These are phyloP conservation scores for Cryptoprocta ferox DNA, from an alignment of 2,797 vertebrate species.

Conservation along the genomic window DNA sequence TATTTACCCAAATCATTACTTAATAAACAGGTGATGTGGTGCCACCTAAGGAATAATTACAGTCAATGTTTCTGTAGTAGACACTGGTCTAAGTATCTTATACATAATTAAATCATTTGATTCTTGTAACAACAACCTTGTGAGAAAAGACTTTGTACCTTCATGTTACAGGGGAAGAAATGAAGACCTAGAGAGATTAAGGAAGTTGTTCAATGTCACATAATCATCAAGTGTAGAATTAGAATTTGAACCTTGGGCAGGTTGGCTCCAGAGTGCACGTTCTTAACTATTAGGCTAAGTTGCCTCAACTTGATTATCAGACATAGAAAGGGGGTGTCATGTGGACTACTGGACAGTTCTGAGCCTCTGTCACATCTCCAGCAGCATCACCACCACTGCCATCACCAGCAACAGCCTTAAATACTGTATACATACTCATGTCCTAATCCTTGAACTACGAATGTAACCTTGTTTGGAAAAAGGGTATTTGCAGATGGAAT, in stretches of 20 bases:
- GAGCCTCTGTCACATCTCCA: neutral
- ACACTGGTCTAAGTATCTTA: neutral
- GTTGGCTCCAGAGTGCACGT: neutral
- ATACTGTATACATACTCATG: neutral
- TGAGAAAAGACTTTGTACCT: neutral
- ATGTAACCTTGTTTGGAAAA: neutral
- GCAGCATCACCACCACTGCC: neutral
- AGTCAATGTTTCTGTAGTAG: neutral
- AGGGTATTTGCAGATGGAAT: neutral
- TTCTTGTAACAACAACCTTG: neutral
- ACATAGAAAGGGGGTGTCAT: neutral
- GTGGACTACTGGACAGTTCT: neutral
- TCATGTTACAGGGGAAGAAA: neutral
- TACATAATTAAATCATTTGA: neutral
- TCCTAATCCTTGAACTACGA: neutral
- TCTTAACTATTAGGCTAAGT: neutral
- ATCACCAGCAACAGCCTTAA: neutral
- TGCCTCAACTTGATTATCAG: neutral
- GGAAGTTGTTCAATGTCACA: neutral
- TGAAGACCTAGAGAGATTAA: neutral
- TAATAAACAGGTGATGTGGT: neutral
- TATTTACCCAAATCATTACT: slow-evolving; percentile 25
- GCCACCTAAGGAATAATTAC: neutral
- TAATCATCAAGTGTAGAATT: neutral
- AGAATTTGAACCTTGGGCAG: neutral